Evolutionary conservation across 2,888 invertebrate species (phyloP).

Genomic region (Antheraea assamensis): DNA sequence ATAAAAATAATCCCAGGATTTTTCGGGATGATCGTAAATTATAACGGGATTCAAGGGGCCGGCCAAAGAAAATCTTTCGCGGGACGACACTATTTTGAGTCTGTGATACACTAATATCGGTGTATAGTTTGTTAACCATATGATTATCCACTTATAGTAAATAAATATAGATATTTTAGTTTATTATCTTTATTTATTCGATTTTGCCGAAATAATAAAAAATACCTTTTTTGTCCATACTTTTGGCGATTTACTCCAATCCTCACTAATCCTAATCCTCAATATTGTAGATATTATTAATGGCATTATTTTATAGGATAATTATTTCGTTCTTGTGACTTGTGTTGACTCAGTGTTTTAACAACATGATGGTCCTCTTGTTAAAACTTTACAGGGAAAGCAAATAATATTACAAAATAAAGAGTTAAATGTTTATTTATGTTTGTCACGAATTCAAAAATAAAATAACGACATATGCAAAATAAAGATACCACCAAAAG

Average conservation of each 20-base stretch:
- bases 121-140: neutral
- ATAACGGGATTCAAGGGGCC: conserved; percentile 71
- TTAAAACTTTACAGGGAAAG: too few species aligned
- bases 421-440: too few species aligned
- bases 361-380: too few species aligned
- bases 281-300: too few species aligned
- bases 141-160: neutral
- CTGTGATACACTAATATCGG: neutral
- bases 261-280: neutral
- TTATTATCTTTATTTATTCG: neutral
- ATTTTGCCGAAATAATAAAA: neutral
- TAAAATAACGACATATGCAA: too few species aligned
- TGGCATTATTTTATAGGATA: too few species aligned
- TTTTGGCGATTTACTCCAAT: neutral
- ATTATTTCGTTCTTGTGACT: too few species aligned
- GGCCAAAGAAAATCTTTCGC: conserved; percentile 47
- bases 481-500: too few species aligned
- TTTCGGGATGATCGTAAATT: conserved; percentile 81
- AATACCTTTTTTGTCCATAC: too few species aligned
- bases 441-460: too few species aligned
- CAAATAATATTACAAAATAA: too few species aligned
- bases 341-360: too few species aligned
- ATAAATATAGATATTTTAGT: neutral
- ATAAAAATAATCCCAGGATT: conserved; percentile 81
- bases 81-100: conserved; percentile 27